Evolutionary conservation across 2,113 vertebrate species (phyloP).

Genomic region (Piprites chloris): DNA sequence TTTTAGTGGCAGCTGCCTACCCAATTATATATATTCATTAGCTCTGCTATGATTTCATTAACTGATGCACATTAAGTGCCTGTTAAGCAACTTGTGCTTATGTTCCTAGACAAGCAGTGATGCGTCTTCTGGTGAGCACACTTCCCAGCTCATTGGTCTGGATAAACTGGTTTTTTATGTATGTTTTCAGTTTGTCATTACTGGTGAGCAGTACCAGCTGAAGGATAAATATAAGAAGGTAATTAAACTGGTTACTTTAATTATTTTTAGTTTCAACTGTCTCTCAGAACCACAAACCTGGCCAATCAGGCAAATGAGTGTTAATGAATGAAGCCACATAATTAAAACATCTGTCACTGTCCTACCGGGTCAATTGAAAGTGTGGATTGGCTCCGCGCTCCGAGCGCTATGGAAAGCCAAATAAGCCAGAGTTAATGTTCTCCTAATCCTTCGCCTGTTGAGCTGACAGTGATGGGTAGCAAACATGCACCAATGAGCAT

Average conservation of each 20-base stretch:
- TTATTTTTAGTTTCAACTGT: constrained; percentile 68
- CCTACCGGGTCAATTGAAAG: constrained; percentile 44
- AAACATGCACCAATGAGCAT: constrained; percentile 66
- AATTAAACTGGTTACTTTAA: constrained; percentile 66
- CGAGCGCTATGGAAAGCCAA: constrained; percentile 53
- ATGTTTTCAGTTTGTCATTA: constrained; percentile 47
- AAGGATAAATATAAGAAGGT: constrained; percentile 44
- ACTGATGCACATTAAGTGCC: background rate
- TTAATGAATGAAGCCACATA: constrained; percentile 67
- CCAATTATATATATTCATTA: constrained; percentile 50
- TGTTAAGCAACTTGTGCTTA: constrained; percentile 33
- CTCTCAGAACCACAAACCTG: constrained; percentile 52
- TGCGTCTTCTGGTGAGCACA: background rate
- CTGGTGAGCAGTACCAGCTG: background rate
- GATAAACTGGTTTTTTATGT: constrained; percentile 11
- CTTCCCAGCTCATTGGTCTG: background rate
- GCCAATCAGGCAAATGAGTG: constrained; percentile 43
- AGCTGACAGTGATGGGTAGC: constrained; percentile 72
- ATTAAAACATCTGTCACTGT: constrained; percentile 80
- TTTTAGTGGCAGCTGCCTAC: constrained; percentile 15
- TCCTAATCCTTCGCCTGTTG: constrained; percentile 62
- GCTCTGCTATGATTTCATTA: constrained; percentile 57
- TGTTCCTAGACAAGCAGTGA: constrained; percentile 35
- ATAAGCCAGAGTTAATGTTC: constrained; percentile 72
- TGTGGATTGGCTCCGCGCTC: constrained; percentile 24